Evolutionary conservation across 2,797 vertebrate genomes (phyloP).

Genomic region (Acestrorhynchus altus): DNA sequence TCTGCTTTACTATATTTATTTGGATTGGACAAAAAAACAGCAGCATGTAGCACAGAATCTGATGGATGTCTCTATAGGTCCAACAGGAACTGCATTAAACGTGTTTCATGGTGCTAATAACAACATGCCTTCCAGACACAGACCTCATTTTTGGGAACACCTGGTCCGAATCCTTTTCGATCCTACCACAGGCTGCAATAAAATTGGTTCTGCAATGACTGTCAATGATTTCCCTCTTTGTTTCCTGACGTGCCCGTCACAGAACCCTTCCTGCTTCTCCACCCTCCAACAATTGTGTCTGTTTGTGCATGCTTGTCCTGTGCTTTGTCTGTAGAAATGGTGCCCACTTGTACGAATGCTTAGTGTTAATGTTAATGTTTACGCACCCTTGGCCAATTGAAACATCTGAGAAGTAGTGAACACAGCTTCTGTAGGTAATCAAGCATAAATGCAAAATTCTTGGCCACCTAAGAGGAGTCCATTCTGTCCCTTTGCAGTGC

Average conservation of each 20-base stretch:
- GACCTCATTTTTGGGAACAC: background rate
- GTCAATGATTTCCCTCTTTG: background rate
- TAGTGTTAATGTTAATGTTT: background rate
- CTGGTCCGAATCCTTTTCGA: background rate
- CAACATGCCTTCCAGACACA: background rate
- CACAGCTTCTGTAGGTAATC: too few relatives aligned
- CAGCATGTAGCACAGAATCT: background rate
- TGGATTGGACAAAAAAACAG: background rate
- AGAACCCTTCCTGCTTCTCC: background rate
- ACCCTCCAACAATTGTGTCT: too few relatives aligned
- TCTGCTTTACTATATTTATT: background rate
- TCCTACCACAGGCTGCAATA: background rate
- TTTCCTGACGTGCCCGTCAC: background rate
- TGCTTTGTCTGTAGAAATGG: background rate
- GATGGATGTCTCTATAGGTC: background rate
- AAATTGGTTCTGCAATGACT: background rate
- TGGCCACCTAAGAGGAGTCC: too few relatives aligned
- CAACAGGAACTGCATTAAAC: background rate
- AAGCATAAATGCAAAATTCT: too few relatives aligned
- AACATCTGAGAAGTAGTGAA: too few relatives aligned
- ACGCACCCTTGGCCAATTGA: too few relatives aligned
- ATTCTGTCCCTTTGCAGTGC: too few relatives aligned
- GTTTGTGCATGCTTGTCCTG: too few relatives aligned
- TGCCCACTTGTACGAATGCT: background rate
- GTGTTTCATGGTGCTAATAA: background rate